Conservation (phyloP, 1,140 invertebrate genomes). For the Subanguina moxae region DNA sequence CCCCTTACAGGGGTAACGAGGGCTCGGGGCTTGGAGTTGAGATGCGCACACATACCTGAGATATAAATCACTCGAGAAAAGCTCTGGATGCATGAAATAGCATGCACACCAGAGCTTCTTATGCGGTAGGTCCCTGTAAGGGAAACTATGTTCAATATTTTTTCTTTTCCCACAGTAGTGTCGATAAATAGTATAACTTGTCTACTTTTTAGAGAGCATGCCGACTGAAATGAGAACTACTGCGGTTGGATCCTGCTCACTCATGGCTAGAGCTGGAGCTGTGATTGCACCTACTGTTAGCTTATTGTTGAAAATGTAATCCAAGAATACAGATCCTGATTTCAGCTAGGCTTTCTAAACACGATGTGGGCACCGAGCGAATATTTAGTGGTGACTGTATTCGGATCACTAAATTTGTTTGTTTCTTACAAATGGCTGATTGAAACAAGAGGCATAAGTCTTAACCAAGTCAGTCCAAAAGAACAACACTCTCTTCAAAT, state of each 20-base stretch:
- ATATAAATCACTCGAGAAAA: too few relatives aligned
- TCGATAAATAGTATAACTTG: too few relatives aligned
- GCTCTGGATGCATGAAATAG: too few relatives aligned
- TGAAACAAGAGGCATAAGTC: conserved; percentile 53
- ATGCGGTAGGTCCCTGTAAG: too few relatives aligned
- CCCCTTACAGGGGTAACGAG: too few relatives aligned
- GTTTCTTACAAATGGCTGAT: conserved; percentile 53
- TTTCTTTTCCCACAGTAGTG: too few relatives aligned
- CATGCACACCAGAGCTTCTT: too few relatives aligned
- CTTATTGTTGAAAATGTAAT: background rate
- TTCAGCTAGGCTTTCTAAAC: conserved; percentile 54
- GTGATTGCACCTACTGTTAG: conserved; percentile 48
- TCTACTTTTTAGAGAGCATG: conserved; percentile 13
- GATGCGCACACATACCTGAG: too few relatives aligned
- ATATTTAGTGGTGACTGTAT: conserved; percentile 49
- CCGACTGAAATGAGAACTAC: conserved; percentile 25
- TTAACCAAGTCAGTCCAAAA: conserved; percentile 40
- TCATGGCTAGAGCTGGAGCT: conserved; percentile 53
- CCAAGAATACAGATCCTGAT: background rate
- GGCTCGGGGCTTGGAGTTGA: too few relatives aligned
- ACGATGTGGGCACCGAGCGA: conserved; percentile 48
- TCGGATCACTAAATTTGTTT: conserved; percentile 52
- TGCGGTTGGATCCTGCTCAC: conserved; percentile 40
- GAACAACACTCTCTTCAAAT: background rate
- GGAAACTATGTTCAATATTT: too few relatives aligned